phyloP scores from a whole-genome alignment of 1,140 invertebrate species.

The Papilio polyxenes region DNA sequence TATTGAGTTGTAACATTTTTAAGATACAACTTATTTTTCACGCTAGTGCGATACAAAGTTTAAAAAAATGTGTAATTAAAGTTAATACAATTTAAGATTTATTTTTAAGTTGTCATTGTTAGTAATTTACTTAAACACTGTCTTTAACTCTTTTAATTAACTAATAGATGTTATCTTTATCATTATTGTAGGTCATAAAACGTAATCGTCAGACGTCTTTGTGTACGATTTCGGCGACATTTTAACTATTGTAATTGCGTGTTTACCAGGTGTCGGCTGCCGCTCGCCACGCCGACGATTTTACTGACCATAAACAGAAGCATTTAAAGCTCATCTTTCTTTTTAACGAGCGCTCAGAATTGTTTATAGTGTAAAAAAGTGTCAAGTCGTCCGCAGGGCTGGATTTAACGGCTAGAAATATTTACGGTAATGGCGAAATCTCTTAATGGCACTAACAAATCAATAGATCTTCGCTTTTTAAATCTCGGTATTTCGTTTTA shows the following conservation, averaged over 20 bases:
- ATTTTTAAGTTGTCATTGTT: not conserved
- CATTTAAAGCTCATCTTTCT: constrained; percentile 77
- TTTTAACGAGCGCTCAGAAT: constrained; percentile 71
- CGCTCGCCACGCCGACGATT: constrained; percentile 63
- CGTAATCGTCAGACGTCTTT: not conserved
- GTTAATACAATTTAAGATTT: not conserved
- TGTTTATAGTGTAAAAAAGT: constrained; percentile 77
- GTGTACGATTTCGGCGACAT: constrained; percentile 27
- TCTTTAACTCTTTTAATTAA: constrained; percentile 2
- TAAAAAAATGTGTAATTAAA: not conserved
- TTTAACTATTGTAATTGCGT: constrained; percentile 41
- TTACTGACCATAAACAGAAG: constrained; percentile 74
- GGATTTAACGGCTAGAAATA: constrained; percentile 65
- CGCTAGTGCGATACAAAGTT: not conserved
- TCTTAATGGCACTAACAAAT: constrained; percentile 30
- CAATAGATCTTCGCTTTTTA: constrained; percentile 2
- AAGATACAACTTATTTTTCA: not conserved
- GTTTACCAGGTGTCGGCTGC: constrained; percentile 66
- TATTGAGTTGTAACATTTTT: not conserved
- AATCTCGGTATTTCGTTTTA: not conserved
- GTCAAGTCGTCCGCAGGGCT: constrained; percentile 51
- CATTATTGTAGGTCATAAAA: not conserved
- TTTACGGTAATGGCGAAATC: constrained; percentile 60
- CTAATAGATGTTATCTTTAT: not conserved
- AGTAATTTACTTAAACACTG: not conserved